These are phyloP conservation scores for Toxonevra muliebris DNA, from an alignment of 2,888 invertebrate genomes.

Conservation along the genomic window DNA sequence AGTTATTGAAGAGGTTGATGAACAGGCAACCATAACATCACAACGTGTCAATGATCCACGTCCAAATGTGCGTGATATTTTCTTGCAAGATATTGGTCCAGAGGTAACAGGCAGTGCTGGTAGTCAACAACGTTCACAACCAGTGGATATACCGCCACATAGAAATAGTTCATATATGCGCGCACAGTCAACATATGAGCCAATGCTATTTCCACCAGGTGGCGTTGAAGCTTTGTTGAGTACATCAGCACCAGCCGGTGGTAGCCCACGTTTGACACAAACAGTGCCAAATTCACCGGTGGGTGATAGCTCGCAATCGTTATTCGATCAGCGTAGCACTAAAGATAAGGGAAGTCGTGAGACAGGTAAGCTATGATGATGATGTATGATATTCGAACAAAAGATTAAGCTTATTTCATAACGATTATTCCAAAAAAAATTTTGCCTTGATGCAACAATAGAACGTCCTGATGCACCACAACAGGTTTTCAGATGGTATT, in stretches of 20 bases:
- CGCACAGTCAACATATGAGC: conserved; percentile 57
- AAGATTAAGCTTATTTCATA: not conserved
- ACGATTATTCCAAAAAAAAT: not conserved
- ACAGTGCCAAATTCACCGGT: conserved; percentile 54
- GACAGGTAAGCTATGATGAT: conserved; percentile 58
- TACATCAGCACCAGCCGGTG: conserved; percentile 58
- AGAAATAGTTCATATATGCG: conserved; percentile 53
- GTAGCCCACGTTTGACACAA: conserved; percentile 46
- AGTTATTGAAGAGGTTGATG: conserved; percentile 81
- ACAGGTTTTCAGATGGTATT: conserved; percentile 61
- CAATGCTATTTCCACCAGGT: conserved; percentile 58
- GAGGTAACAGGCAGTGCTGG: conserved; percentile 51
- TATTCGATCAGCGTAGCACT: conserved; percentile 46
- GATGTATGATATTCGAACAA: not conserved
- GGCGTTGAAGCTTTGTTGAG: conserved; percentile 63
- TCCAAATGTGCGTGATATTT: conserved; percentile 73
- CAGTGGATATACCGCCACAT: conserved; percentile 71
- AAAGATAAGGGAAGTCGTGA: conserved; percentile 51
- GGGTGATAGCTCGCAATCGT: conserved; percentile 53
- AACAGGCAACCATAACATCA: conserved; percentile 83
- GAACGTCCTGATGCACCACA: conserved; percentile 57
- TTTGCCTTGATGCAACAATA: conserved; percentile 32
- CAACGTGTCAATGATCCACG: conserved; percentile 69
- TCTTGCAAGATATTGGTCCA: conserved; percentile 64
- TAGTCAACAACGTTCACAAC: conserved; percentile 69